Conservation (phyloP, 2,797 vertebrate genomes). For the Falco berigora region DNA sequence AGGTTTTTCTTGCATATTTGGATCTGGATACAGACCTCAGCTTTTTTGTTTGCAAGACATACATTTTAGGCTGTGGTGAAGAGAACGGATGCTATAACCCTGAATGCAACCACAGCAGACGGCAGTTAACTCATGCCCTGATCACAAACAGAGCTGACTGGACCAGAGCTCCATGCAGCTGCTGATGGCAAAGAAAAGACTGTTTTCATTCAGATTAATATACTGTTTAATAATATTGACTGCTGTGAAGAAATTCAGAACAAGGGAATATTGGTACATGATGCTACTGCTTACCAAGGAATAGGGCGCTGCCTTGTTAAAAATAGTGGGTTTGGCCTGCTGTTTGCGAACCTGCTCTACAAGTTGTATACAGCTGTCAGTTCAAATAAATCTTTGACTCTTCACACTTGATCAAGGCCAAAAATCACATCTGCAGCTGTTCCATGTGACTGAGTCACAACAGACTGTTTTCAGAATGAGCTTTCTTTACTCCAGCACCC, state of each 20-base stretch:
- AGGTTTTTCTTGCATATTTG: neutral
- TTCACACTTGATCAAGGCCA: neutral
- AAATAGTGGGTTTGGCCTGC: neutral
- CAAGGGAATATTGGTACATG: neutral
- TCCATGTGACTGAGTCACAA: neutral
- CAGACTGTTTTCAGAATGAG: slow-evolving; percentile 12
- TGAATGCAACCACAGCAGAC: neutral
- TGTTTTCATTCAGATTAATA: neutral
- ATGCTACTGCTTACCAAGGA: neutral
- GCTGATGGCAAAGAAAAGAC: neutral
- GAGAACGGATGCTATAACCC: neutral
- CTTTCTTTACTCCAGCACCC: neutral
- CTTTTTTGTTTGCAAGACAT: neutral
- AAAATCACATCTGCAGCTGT: slow-evolving; percentile 35
- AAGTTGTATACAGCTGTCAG: neutral
- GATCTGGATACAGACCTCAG: neutral
- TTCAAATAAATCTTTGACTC: neutral
- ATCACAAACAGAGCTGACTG: neutral
- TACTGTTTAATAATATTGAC: neutral
- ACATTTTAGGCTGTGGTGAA: neutral
- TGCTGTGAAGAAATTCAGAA: neutral
- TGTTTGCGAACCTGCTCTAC: neutral
- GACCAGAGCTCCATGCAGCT: neutral
- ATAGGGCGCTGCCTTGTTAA: neutral
- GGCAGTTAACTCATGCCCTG: neutral